These are phyloP conservation scores for Drosophila guanche DNA, from an alignment of 1,140 invertebrate genomes.

Conservation along the genomic window DNA sequence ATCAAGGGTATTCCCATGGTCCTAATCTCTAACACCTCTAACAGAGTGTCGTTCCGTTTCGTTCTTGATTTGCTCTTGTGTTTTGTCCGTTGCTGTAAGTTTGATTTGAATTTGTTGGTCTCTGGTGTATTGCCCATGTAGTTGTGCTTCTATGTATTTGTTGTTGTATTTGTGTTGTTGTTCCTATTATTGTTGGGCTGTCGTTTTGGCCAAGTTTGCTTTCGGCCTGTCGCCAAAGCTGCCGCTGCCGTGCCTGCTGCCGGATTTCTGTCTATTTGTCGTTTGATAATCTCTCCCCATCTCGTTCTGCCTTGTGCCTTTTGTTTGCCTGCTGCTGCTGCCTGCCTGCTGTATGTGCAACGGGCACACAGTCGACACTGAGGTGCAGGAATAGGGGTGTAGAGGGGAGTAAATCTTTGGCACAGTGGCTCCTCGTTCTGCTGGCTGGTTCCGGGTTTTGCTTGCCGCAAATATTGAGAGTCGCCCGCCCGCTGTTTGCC, in stretches of 20 bases:
- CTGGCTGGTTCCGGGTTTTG: slow-evolving; percentile 10
- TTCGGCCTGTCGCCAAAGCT: slow-evolving; percentile 52
- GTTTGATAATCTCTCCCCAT: slow-evolving; percentile 67
- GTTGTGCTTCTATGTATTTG: slow-evolving; percentile 14
- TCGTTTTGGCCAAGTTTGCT: slow-evolving; percentile 62
- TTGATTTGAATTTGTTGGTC: slow-evolving; percentile 78
- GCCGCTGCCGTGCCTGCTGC: slow-evolving; percentile 34
- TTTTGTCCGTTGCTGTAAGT: slow-evolving; percentile 47
- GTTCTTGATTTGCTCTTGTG: slow-evolving; percentile 1
- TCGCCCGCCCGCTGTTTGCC: slow-evolving; percentile 34
- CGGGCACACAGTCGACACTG: slow-evolving; percentile 24
- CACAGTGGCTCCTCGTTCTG: slow-evolving; percentile 54
- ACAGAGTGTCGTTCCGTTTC: slow-evolving; percentile 10
- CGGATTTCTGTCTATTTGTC: slow-evolving; percentile 70
- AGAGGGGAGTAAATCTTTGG: slow-evolving; percentile 35
- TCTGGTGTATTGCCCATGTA: slow-evolving; percentile 59
- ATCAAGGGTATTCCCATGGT: too few relatives aligned
- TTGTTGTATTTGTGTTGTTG: slow-evolving; percentile 31
- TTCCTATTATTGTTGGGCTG: slow-evolving; percentile 33
- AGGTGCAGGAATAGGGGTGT: neutral
- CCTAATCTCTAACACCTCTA: too few relatives aligned
- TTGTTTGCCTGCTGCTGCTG: slow-evolving; percentile 19
- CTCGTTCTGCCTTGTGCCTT: slow-evolving; percentile 19
- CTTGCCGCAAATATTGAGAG: slow-evolving; percentile 46
- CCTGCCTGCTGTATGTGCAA: slow-evolving; percentile 34